phyloP scores from a whole-genome alignment of 2,797 vertebrate species.

The Schizopygopsis pylzovi region DNA sequence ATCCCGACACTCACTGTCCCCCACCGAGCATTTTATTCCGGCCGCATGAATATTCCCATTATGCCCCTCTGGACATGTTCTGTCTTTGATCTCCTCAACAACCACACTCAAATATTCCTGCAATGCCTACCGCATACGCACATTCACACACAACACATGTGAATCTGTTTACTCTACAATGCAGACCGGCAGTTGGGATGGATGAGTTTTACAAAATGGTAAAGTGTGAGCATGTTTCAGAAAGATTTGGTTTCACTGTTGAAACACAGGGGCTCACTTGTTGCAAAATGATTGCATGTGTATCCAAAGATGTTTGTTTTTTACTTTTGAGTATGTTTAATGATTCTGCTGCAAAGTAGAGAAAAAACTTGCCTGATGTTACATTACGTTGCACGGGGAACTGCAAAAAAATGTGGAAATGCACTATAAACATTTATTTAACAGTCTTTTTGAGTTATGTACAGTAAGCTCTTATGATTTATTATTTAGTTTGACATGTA shows the following conservation, averaged over 20 bases:
- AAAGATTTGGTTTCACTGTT: slow-evolving; percentile 30
- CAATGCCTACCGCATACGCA: slow-evolving; percentile 57
- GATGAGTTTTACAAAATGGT: slow-evolving; percentile 17
- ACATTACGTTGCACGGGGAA: neutral
- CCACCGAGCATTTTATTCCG: slow-evolving; percentile 24
- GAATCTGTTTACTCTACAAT: slow-evolving; percentile 55
- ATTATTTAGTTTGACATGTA: neutral
- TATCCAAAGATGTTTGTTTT: neutral
- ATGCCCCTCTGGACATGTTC: slow-evolving; percentile 37
- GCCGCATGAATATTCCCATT: slow-evolving; percentile 39
- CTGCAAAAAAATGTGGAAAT: neutral
- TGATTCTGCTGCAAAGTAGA: neutral
- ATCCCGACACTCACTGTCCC: slow-evolving; percentile 25
- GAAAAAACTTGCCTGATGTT: neutral
- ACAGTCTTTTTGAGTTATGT: neutral
- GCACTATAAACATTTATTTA: no score
- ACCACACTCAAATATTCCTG: slow-evolving; percentile 58
- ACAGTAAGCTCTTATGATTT: neutral
- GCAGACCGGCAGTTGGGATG: slow-evolving; percentile 7
- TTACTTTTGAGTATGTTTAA: neutral
- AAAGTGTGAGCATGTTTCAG: slow-evolving; percentile 24
- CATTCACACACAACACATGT: slow-evolving; percentile 54
- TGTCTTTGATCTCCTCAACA: slow-evolving; percentile 52
- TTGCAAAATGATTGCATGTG: slow-evolving; percentile 23
- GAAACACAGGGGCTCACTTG: slow-evolving; percentile 3